Evolutionary conservation across 2,113 vertebrate genomes (phyloP).

Genomic region (Nesoenas mayeri): DNA sequence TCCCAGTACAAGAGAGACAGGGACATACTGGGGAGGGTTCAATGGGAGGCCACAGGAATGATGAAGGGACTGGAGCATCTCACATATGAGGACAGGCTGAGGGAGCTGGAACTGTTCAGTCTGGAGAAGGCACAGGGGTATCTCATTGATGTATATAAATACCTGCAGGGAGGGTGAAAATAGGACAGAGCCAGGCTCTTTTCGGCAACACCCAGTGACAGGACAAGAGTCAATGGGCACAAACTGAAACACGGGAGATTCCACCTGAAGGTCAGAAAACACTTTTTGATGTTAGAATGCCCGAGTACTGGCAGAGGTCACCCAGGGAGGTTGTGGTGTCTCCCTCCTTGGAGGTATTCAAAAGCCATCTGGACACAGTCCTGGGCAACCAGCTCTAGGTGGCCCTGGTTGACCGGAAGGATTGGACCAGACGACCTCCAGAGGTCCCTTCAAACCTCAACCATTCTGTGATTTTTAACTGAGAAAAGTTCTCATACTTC

Average conservation of each 20-base stretch:
- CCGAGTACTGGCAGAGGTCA: not conserved
- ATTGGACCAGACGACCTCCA: not conserved
- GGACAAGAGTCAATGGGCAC: not conserved
- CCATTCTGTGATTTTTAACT: not conserved
- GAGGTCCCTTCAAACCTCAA: not conserved
- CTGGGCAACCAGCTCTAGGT: not conserved
- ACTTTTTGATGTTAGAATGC: not conserved
- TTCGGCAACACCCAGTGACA: not conserved
- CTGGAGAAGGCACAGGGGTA: not conserved
- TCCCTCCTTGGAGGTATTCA: not conserved
- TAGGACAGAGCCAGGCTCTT: not conserved
- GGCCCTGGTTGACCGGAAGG: not conserved
- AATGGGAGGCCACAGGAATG: rapidly evolving
- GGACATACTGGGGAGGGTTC: not conserved
- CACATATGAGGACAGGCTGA: not conserved
- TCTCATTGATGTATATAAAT: not conserved
- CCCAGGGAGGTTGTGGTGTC: not conserved
- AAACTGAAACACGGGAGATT: not conserved
- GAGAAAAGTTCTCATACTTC: not conserved
- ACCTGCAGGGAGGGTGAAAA: not conserved
- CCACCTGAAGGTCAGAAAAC: not conserved
- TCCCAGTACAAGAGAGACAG: not conserved
- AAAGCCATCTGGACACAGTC: not conserved
- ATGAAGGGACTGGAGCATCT: not conserved
- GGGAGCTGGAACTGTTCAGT: not conserved